Evolutionary conservation across 2,797 vertebrate species (phyloP), one percentile per base, ranked within the genome.

Genomic region (Falco rusticolus): DNA sequence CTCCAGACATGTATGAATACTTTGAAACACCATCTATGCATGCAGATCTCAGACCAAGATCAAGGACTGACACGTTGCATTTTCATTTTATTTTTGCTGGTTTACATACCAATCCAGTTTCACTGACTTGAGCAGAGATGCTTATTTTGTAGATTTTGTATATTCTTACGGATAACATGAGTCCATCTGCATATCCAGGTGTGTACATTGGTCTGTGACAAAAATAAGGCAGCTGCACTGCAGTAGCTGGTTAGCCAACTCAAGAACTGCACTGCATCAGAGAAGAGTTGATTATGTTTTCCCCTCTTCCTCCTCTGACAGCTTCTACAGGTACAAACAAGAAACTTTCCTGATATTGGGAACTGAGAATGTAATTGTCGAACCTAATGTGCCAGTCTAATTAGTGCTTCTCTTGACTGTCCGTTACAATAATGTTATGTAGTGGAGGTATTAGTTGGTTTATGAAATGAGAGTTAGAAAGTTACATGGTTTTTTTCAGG

Each of bases 351-450:
- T 94, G 87, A 93, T 82, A 64, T 0, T 71, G 65, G 68, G 50
- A 92, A 86, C 60, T 50, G 65, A 71, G 48, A 92, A 77, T 65
- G 51, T 75, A 94, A 93, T 93, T 94, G 75, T 71, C 54, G 75
- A 33, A 84, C 45, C 61, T 77, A 33, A 84, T 45, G 41, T 88
- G 53, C 81, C 56, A 57, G 47, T 50, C 69, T 94, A 91, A 89
- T 95, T 89, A 95, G 37, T 33, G 12, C 39, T 81, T 68, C 76
- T 76, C 31, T 84, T 90, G 48, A 79, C 25, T 90, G 54, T 72
- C 59, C 28, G 13, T 72, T 82, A 80, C 31, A 51, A 45, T 43
- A 90, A 51, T 33, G 16, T 33, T 34, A 2, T 60, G 51, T 68
- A 79, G 47, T 56, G 37, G 17, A 71, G 39, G 45, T 78, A 80